A percentile compares a stretch with the other conserved stretches of the same genome.
These are phyloP conservation scores for Odontocolon sp. DNA, from an alignment of 2,888 invertebrate species.

Conservation along the genomic window DNA sequence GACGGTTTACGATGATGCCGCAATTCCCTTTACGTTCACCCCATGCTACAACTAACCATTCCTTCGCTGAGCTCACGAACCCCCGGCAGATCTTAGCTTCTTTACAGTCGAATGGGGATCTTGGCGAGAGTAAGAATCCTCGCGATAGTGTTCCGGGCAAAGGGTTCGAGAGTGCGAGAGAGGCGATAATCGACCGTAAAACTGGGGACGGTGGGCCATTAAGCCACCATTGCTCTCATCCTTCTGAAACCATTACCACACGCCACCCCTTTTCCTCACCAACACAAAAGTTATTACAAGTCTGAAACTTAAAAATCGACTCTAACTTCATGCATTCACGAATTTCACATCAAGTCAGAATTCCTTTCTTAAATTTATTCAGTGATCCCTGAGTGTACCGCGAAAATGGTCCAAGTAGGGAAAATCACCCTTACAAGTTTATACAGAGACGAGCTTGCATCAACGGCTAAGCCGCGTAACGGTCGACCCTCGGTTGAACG, in stretches of 20 bases:
- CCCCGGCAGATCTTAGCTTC: conserved; percentile 74
- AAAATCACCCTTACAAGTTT: conserved; percentile 49
- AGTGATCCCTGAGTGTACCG: conserved; percentile 73
- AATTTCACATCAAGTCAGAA: conserved; percentile 32
- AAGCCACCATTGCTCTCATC: conserved; percentile 63
- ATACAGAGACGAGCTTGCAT: conserved; percentile 32
- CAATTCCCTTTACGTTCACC: conserved; percentile 76
- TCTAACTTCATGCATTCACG: too few species aligned
- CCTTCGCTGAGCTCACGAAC: conserved; percentile 42
- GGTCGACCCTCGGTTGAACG: conserved; percentile 47
- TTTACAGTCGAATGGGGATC: conserved; percentile 66
- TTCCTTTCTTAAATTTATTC: conserved; percentile 53
- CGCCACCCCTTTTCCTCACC: neutral
- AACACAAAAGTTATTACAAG: conserved; percentile 53
- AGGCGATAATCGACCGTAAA: conserved; percentile 79
- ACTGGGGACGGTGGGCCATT: conserved; percentile 70
- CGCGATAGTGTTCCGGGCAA: conserved; percentile 61
- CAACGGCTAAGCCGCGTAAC: conserved; percentile 52
- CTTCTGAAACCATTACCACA: conserved; percentile 64
- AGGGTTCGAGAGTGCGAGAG: conserved; percentile 60
- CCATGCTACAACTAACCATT: conserved; percentile 49
- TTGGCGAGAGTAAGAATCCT: conserved; percentile 48
- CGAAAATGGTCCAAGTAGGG: conserved; percentile 63
- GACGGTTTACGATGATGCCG: conserved; percentile 73
- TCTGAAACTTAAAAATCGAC: conserved; percentile 57